phyloP scores from a whole-genome alignment of 1,140 invertebrate species.

The Whitmania pigra region DNA sequence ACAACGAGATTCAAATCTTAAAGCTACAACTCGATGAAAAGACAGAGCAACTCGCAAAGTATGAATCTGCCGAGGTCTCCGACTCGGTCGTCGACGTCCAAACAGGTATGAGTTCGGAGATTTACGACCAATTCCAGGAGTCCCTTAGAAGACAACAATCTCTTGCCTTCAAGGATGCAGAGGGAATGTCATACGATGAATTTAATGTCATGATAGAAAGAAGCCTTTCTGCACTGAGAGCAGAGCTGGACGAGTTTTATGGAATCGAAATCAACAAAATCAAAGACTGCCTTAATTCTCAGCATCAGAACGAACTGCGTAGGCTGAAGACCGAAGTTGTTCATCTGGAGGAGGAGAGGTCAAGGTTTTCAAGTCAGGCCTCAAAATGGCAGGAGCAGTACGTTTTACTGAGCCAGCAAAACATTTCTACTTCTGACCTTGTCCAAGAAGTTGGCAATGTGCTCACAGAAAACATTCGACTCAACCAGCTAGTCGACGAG shows the following conservation, averaged over 20 bases:
- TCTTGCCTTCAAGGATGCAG: not conserved
- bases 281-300: conserved; percentile 13
- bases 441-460: conserved; percentile 9
- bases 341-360: conserved; percentile 3
- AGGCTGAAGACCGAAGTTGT: conserved; percentile 3
- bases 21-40: not conserved
- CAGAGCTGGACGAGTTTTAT: conserved; percentile 23
- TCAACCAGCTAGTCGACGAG: conserved; percentile 19
- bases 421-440: conserved; percentile 21
- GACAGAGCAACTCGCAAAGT: not conserved
- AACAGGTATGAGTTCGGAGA: not conserved
- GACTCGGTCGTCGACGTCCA: not conserved
- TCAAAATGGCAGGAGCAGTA: conserved; percentile 21
- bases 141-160: not conserved
- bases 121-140: not conserved
- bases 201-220: conserved; percentile 7
- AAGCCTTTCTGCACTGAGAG: conserved; percentile 14
- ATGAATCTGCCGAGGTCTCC: no score
- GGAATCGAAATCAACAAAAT: conserved; percentile 16
- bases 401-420: conserved; percentile 20
- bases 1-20: conserved; percentile 4
- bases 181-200: not conserved
- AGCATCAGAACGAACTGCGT: not conserved
- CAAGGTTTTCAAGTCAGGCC: conserved; percentile 10
- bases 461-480: conserved; percentile 18